Conservation (phyloP, 2,113 vertebrate genomes). For the Pungitius pungitius region DNA sequence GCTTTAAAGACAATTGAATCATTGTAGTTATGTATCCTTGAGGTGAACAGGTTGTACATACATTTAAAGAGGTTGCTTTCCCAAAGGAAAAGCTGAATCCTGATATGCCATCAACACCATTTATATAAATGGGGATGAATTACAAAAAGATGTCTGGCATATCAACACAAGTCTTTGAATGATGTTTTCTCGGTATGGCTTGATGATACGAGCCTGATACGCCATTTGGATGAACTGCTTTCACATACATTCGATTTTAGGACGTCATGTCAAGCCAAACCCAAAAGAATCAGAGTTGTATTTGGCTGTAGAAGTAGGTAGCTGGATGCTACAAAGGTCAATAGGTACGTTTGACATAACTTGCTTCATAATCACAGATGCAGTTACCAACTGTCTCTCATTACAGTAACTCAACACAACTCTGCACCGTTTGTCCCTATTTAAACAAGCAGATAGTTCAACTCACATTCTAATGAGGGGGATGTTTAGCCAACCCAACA, state of each 20-base stretch:
- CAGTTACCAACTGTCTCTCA: slow-evolving; percentile 25
- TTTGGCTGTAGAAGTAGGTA: slow-evolving; percentile 4
- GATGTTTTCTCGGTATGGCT: no score
- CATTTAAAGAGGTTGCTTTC: no score
- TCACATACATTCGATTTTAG: background rate
- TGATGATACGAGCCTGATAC: no score
- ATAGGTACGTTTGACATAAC: slow-evolving; percentile 9
- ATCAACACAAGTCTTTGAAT: no score
- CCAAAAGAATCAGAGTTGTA: background rate
- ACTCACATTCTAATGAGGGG: slow-evolving; percentile 26
- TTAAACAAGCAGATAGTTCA: slow-evolving; percentile 38
- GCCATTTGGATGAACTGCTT: no score
- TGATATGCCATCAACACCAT: no score
- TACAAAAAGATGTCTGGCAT: no score
- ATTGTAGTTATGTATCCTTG: no score
- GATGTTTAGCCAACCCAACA: background rate
- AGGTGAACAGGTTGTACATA: no score
- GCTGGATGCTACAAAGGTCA: slow-evolving; percentile 1
- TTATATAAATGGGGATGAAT: no score
- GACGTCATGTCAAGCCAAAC: background rate
- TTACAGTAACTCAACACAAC: slow-evolving; percentile 37
- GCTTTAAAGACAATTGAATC: no score
- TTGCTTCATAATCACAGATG: slow-evolving; percentile 8
- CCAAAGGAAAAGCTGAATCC: no score
- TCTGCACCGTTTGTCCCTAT: slow-evolving; percentile 24